Base-by-base conservation (phyloP, 2,888 invertebrate genomes). In the Eutolmus rufibarbis region DNA sequence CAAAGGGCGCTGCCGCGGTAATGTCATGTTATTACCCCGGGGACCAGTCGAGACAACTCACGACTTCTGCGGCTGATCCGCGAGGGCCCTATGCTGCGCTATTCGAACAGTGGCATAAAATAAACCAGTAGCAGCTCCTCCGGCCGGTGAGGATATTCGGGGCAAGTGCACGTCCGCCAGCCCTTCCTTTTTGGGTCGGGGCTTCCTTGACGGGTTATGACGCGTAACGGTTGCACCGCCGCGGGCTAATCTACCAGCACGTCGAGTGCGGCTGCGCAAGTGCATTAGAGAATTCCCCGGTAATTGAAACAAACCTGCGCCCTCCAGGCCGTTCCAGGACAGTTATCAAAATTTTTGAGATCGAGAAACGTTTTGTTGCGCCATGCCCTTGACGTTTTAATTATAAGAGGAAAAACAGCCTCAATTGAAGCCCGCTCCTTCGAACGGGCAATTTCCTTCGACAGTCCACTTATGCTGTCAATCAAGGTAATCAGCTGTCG, bases 401-500 rank as follows among this genome's bases (percentile, higher is more conserved):
- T 57, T 82, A 82, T 57, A 82, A 57, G n/a, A 66, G 23, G 37
- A 66, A 82, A 79, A 66, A 16, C 28, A 23, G 51, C 37, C 34
- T 34, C 31, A 37, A 82, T 14, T 82, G 19, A 19, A 51, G 37
- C 37, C 31, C 37, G n/a, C 34, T 57, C 37, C 37, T 34, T 8
- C 66, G 51, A 37, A 82, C 37, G 28, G 57, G 57, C 31, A 82
- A 57, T 82, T 81, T 81, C 51, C 56, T 56, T 16, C 40, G 77
- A 40, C 57, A n/a, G 46, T 23, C 88, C 88, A 88, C 84, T 88
- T 88, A 76, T 40, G 34, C 86, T 88, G 88, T 88, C 88, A 88
- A 88, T 88, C 88, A 88, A 88, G 56, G 43, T 57, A 82, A 82
- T 84, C 86, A 86, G 87, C 82, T 86, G 86, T 88, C 88, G 88